Evolutionary conservation across 2,113 vertebrate genomes (phyloP).

Genomic region (Pica pica): DNA sequence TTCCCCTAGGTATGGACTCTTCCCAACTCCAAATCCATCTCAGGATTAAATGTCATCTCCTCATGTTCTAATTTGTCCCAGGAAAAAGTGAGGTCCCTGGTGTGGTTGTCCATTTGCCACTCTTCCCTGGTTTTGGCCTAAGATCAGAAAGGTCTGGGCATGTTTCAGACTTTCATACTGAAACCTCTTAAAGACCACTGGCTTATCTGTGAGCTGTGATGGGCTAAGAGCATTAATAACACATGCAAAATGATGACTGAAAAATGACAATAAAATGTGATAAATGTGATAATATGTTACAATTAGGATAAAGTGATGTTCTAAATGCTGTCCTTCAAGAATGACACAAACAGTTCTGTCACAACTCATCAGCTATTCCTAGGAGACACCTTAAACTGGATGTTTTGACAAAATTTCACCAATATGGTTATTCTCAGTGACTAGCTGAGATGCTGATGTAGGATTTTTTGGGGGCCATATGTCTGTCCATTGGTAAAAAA

Average conservation of each 20-base stretch:
- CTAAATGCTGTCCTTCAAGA: conserved; percentile 5
- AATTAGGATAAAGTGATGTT: background rate
- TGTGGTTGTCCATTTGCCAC: background rate
- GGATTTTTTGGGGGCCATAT: background rate
- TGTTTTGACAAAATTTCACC: conserved; percentile 40
- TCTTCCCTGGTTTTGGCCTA: background rate
- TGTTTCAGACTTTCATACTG: background rate
- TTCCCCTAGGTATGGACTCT: background rate
- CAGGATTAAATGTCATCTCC: background rate
- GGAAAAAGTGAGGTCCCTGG: background rate
- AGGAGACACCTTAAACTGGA: background rate
- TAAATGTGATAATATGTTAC: background rate
- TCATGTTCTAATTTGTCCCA: background rate
- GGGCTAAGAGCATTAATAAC: background rate
- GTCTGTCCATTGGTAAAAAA: background rate
- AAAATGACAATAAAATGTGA: background rate
- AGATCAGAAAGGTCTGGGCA: background rate
- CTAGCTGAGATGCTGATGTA: background rate
- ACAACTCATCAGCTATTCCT: background rate
- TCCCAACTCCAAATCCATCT: background rate
- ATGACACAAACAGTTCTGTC: background rate
- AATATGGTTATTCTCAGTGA: background rate
- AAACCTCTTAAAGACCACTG: background rate
- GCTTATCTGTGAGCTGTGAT: background rate
- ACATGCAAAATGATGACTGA: background rate